phyloP scores from a whole-genome alignment of 2,888 invertebrate genomes.

The Lycophotia porphyrea region DNA sequence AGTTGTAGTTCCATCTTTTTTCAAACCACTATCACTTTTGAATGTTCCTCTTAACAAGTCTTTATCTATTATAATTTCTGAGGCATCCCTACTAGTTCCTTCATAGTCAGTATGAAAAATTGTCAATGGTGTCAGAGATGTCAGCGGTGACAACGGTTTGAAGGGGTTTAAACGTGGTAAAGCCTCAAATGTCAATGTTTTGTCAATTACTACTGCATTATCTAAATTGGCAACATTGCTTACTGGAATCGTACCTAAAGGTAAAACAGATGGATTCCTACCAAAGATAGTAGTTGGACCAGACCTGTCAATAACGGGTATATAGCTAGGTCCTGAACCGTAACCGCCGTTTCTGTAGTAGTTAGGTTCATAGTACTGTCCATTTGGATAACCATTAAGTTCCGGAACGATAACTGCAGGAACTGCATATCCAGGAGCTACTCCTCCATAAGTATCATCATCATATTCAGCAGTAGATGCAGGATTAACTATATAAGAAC shows the following conservation, averaged over 20 bases:
- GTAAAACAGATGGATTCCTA: not conserved
- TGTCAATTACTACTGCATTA: not conserved
- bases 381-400: not conserved
- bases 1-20: not conserved
- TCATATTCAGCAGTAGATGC: not conserved
- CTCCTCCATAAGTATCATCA: not conserved
- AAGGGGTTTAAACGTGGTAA: not conserved
- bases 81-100: slow-evolving; percentile 1
- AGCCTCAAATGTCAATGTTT: not conserved
- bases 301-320: not conserved
- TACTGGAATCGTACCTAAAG: not conserved
- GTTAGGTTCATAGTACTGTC: not conserved
- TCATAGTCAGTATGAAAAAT: not conserved
- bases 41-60: not conserved
- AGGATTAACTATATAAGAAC: slow-evolving; percentile 8
- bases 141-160: not conserved
- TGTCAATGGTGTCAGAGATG: not conserved
- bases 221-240: not conserved
- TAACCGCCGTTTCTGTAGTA: not conserved
- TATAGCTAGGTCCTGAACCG: not conserved
- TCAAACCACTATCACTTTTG: not conserved
- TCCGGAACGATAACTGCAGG: not conserved
- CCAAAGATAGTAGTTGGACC: slow-evolving; percentile 34
- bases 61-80: not conserved
- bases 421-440: not conserved